Conservation (phyloP, 2,888 invertebrate species). For the Drosophila austrosaltans region DNA sequence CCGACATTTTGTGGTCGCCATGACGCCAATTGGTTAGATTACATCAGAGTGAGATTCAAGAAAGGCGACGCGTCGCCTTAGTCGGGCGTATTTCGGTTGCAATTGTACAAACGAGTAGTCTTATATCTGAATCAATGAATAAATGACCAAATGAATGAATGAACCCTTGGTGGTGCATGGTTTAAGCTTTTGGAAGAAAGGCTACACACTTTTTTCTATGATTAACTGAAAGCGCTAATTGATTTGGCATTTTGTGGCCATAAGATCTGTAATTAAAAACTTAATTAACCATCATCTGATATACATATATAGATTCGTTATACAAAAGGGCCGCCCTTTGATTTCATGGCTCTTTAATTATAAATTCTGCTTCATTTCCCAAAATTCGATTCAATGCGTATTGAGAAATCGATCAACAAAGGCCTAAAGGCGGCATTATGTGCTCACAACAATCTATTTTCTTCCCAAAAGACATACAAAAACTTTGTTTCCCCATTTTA, state of each 20-base stretch:
- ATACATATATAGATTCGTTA: conserved; percentile 40
- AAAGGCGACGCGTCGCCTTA: background rate
- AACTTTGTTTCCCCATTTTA: background rate
- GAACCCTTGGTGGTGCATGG: background rate
- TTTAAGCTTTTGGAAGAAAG: background rate
- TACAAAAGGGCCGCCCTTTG: conserved; percentile 57
- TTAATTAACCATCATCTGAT: conserved; percentile 48
- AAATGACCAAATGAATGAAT: background rate
- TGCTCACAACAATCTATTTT: conserved; percentile 30
- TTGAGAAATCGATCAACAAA: conserved; percentile 60
- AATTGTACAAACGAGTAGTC: conserved; percentile 63
- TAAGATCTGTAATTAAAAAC: conserved; percentile 53
- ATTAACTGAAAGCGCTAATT: conserved; percentile 68
- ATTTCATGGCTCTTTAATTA: conserved; percentile 51
- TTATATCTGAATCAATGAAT: conserved; percentile 7
- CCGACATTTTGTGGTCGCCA: conserved; percentile 25
- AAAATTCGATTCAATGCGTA: conserved; percentile 57
- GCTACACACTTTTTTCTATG: background rate
- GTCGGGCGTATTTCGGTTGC: conserved; percentile 74
- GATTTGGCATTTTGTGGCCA: conserved; percentile 55
- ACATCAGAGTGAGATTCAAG: conserved; percentile 53
- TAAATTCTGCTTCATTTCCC: conserved; percentile 30
- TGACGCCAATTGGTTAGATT: conserved; percentile 62
- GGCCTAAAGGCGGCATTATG: conserved; percentile 45
- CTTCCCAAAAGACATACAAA: background rate